A percentile compares a stretch with the other conserved stretches of the same genome.
Conservation (phyloP, 2,797 vertebrate species). For the Sebastes diaconus region DNA sequence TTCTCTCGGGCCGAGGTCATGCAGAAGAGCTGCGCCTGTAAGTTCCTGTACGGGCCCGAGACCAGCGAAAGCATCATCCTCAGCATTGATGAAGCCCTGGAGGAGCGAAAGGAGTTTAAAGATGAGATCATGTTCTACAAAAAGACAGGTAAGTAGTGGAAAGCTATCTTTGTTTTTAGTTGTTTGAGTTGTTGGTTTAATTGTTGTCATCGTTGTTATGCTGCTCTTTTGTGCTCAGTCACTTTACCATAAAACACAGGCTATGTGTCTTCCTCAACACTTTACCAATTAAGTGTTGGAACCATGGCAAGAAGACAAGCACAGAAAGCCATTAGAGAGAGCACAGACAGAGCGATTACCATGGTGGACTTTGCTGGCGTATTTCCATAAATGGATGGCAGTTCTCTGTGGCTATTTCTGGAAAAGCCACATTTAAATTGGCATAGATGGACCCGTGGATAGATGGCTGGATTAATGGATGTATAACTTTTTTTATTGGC, state of each 20-base stretch:
- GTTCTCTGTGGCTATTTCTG: slow-evolving; percentile 51
- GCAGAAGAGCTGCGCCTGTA: slow-evolving; percentile 98
- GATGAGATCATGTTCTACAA: slow-evolving; percentile 98
- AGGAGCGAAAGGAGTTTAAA: slow-evolving; percentile 95
- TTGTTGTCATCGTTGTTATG: neutral
- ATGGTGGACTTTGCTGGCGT: slow-evolving; percentile 16
- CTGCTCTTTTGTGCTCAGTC: neutral
- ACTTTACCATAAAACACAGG: neutral
- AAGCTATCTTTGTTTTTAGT: neutral
- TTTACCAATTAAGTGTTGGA: slow-evolving; percentile 25
- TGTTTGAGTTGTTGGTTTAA: neutral
- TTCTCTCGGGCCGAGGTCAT: slow-evolving; percentile 96
- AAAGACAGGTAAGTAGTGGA: slow-evolving; percentile 87
- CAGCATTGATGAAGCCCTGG: slow-evolving; percentile 91
- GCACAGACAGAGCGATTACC: slow-evolving; percentile 6
- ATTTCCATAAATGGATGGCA: slow-evolving; percentile 37
- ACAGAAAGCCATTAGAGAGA: slow-evolving; percentile 26
- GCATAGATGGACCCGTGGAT: slow-evolving; percentile 29
- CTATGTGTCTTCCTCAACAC: neutral
- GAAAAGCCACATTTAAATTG: slow-evolving; percentile 47
- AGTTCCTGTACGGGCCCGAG: slow-evolving; percentile 94
- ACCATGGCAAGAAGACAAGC: slow-evolving; percentile 12
- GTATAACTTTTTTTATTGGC: slow-evolving; percentile 35
- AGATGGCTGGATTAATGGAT: slow-evolving; percentile 27
- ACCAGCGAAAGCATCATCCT: slow-evolving; percentile 92